phyloP scores from a whole-genome alignment of 2,888 invertebrate species.

The Perizoma flavofasciatum region DNA sequence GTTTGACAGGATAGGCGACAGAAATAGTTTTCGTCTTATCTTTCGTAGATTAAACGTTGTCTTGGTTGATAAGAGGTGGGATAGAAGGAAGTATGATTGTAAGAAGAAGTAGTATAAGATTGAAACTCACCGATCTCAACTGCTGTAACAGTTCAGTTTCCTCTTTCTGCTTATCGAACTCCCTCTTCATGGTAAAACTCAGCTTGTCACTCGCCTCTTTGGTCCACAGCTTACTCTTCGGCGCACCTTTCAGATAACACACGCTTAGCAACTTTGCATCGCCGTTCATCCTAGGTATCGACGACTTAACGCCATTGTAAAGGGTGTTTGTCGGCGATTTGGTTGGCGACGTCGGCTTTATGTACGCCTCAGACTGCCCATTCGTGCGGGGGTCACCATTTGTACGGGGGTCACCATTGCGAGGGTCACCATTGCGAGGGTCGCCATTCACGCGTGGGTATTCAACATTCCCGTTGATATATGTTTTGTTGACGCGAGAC shows the following conservation, averaged over 20 bases:
- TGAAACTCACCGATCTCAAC: constrained; percentile 88
- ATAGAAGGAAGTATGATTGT: too few relatives aligned
- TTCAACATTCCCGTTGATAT: constrained; percentile 76
- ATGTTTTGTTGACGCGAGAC: constrained; percentile 84
- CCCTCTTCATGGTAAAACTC: constrained; percentile 95
- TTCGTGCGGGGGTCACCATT: constrained; percentile 29
- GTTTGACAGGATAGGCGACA: too few relatives aligned
- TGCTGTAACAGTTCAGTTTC: constrained; percentile 93
- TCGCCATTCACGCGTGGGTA: constrained; percentile 62
- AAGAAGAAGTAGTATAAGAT: not conserved
- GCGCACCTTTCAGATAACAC: constrained; percentile 84
- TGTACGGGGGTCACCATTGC: constrained; percentile 36
- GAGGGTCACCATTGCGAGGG: constrained; percentile 43
- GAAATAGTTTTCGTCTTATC: too few relatives aligned
- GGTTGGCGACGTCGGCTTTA: constrained; percentile 87
- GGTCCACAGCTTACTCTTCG: constrained; percentile 87
- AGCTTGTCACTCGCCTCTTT: constrained; percentile 89
- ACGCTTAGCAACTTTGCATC: constrained; percentile 82
- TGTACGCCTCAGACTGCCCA: constrained; percentile 74
- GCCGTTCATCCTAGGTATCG: constrained; percentile 68
- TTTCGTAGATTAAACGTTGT: too few relatives aligned
- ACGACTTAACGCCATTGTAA: constrained; percentile 80
- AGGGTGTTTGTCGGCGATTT: constrained; percentile 85
- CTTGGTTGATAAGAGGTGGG: too few relatives aligned
- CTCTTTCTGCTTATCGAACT: constrained; percentile 95